Conservation (phyloP, 2,797 vertebrate genomes). For the Amblyraja radiata region DNA sequence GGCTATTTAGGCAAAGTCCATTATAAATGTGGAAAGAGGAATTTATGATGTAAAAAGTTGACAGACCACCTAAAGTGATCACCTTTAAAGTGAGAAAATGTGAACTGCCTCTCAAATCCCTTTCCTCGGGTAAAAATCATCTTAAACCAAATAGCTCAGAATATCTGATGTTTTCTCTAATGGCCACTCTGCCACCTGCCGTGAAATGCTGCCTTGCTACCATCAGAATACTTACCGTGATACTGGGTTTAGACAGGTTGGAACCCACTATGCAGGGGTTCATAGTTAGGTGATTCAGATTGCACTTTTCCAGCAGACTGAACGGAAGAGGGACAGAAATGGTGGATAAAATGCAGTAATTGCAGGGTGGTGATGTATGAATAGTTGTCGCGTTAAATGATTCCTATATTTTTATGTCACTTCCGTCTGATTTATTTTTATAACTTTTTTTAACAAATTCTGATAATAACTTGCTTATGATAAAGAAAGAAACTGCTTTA, state of each 20-base stretch:
- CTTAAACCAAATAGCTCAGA: background rate
- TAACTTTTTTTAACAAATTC: background rate
- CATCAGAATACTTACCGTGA: background rate
- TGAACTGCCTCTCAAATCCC: background rate
- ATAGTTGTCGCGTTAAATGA: background rate
- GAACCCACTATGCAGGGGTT: background rate
- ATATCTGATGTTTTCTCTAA: background rate
- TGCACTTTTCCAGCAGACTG: background rate
- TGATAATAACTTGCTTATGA: background rate
- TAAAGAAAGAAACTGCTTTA: background rate
- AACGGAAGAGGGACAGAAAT: background rate
- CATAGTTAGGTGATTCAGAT: too few relatives aligned
- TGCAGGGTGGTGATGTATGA: background rate
- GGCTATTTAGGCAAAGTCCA: background rate
- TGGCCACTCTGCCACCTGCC: too few relatives aligned
- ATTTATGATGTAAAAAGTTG: background rate
- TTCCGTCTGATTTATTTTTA: background rate
- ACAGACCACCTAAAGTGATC: background rate
- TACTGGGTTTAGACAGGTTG: background rate
- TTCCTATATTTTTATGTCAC: background rate
- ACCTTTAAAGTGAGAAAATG: background rate
- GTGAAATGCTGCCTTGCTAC: background rate
- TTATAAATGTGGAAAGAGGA: background rate
- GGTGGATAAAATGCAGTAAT: background rate
- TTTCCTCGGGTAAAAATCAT: background rate